Conservation (phyloP, 1,140 invertebrate species). For the Rhagoletis pomonella region DNA sequence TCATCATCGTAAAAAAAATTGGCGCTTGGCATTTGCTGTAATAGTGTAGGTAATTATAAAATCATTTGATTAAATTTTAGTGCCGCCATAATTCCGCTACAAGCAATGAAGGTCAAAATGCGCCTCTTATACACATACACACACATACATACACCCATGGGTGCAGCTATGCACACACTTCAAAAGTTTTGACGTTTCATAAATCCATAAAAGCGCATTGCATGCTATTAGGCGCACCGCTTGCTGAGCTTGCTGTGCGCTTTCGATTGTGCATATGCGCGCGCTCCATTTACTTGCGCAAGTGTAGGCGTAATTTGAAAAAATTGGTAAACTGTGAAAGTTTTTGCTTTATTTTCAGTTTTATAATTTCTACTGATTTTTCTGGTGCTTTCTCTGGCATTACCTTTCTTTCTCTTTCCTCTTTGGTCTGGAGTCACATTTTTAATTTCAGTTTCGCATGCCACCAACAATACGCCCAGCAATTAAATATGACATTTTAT, state of each 20-base stretch:
- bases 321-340: slow-evolving; percentile 17
- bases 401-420: not conserved
- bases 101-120: slow-evolving; percentile 24
- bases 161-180: not conserved
- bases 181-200: not conserved
- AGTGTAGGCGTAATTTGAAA: slow-evolving; percentile 45
- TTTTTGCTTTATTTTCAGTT: slow-evolving; percentile 3
- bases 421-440: not conserved
- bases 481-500: slow-evolving; percentile 45
- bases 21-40: not conserved
- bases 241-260: not conserved
- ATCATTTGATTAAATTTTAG: slow-evolving; percentile 33
- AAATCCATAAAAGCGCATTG: slow-evolving; percentile 19
- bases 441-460: slow-evolving; percentile 47
- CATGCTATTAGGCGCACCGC: slow-evolving; percentile 8
- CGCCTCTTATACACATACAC: too few species aligned
- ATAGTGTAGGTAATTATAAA: slow-evolving; percentile 8
- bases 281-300: too few species aligned
- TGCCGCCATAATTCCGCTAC: not conserved
- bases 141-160: too few species aligned
- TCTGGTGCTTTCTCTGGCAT: not conserved
- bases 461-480: slow-evolving; percentile 4
- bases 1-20: not conserved
- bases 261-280: too few species aligned
- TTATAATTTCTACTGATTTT: not conserved